phyloP scores from a whole-genome alignment of 2,888 invertebrate species.

The Operophtera brumata region DNA sequence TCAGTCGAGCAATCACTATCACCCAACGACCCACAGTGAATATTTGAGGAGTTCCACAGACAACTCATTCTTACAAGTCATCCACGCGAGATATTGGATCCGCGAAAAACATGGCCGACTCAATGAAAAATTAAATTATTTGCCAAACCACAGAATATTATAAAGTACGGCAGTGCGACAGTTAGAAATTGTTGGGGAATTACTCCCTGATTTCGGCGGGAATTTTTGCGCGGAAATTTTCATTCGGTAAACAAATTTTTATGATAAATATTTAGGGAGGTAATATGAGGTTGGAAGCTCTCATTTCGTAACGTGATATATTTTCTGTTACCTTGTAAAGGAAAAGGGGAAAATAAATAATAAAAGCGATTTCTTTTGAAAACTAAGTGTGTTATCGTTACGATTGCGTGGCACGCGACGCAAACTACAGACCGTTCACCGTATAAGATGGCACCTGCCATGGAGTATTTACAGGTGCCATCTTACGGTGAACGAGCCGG shows the following conservation, averaged over 20 bases:
- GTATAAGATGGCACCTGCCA: too few species aligned
- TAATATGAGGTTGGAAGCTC: constrained; percentile 26
- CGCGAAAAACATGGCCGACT: constrained; percentile 36
- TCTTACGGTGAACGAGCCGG: too few species aligned
- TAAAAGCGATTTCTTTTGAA: constrained; percentile 3
- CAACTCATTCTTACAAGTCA: constrained; percentile 40
- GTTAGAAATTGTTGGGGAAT: constrained; percentile 23
- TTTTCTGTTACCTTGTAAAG: constrained; percentile 19
- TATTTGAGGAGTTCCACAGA: constrained; percentile 43
- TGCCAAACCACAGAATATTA: too few species aligned
- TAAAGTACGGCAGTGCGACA: too few species aligned
- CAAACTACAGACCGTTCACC: too few species aligned
- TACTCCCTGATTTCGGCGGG: constrained; percentile 22
- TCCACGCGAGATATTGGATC: constrained; percentile 48
- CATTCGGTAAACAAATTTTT: constrained; percentile 37
- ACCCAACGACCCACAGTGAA: constrained; percentile 27
- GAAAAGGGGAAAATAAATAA: constrained; percentile 13
- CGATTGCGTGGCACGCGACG: constrained; percentile 1
- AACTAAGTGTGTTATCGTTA: constrained; percentile 4
- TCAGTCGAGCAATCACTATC: too few species aligned
- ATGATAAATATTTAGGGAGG: constrained; percentile 31
- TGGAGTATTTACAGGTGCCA: too few species aligned
- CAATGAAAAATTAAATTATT: constrained; percentile 25
- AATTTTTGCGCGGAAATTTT: constrained; percentile 30
- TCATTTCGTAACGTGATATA: constrained; percentile 22